phyloP scores from a whole-genome alignment of 2,888 invertebrate species.

The Hedya salicella region DNA sequence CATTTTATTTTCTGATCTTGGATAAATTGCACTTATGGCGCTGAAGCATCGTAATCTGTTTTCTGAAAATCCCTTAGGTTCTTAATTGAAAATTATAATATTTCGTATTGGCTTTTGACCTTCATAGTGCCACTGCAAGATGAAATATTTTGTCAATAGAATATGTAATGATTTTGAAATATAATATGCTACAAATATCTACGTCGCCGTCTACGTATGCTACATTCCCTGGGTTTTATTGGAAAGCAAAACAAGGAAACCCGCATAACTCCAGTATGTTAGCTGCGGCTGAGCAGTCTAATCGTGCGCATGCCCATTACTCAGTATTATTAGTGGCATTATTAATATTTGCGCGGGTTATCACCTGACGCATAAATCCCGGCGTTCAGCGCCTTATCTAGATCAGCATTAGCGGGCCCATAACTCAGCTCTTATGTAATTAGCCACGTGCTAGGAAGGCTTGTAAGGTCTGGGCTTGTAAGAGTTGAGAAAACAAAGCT shows the following conservation, averaged over 20 bases:
- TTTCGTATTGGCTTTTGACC: too few species aligned
- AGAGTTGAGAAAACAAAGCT: too few species aligned
- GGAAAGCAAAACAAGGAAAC: background rate
- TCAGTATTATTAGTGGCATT: constrained; percentile 43
- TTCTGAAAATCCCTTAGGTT: too few species aligned
- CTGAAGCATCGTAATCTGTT: too few species aligned
- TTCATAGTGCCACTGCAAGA: too few species aligned
- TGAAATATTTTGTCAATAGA: too few species aligned
- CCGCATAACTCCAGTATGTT: constrained; percentile 7
- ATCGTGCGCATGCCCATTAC: constrained; percentile 32
- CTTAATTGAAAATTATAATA: too few species aligned
- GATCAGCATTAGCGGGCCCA: constrained; percentile 63
- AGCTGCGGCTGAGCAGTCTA: constrained; percentile 15
- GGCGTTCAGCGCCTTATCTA: constrained; percentile 61
- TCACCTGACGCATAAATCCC: constrained; percentile 62
- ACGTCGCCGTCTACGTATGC: too few species aligned
- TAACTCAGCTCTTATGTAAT: constrained; percentile 67
- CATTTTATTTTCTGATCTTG: too few species aligned
- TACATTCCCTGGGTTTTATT: constrained; percentile 5
- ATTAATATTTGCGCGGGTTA: constrained; percentile 56
- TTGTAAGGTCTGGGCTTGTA: background rate
- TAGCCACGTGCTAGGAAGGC: constrained; percentile 52
- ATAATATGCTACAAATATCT: too few species aligned
- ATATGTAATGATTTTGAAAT: too few species aligned
- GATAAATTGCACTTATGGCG: too few species aligned